Base-by-base conservation (phyloP, 2,113 vertebrate genomes). In the Rousettus leschenaultii region DNA sequence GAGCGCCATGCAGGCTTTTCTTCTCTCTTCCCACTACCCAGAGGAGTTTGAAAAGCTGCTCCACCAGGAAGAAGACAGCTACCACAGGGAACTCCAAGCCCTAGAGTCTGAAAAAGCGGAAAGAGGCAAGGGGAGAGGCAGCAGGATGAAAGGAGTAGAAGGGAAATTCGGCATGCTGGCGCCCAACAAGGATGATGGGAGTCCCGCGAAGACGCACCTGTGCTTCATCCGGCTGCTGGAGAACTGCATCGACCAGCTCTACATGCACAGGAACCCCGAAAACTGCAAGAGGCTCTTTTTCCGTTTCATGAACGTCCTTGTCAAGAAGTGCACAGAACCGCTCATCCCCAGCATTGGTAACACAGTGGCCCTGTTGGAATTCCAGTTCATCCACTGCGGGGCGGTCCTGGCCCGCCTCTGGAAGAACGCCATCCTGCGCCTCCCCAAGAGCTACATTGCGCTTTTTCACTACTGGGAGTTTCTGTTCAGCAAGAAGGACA, bases 161-260 rank as follows among this genome's bases (percentile, higher is more conserved):
- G 98, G 98, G 22, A 98, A 97, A 21, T 97, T 97, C 0, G 99
- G 98, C 53, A 99, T 99, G 99, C 77, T 99, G 96, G 94, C 97
- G 0, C 98, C 98, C 91, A 98, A 98, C 91, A 98, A 97, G 93
- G 96, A 98, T 0, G 75, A 96, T 0, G 97, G 73, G 26, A 97
- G 80, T 0, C 0, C 77, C 1, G 98, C 98, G 68, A 97, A 96
- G 94, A 98, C 93, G 0, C 97, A 99, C 19, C 91, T 99, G 74
- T 98, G 98, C 96, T 99, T 99, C 96, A 98, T 99, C 94, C 97
- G 98, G 16, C 98, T 99, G 43, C 97, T 99, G 59, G 95, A 99
- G 96, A 97, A 96, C 15, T 98, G 98, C 4, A 95, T 99, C 5
- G 98, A 98, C 73, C 98, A 98, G 43, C 95, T 99, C 13, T 99